These are phyloP conservation scores for Emys orbicularis DNA, from an alignment of 2,797 vertebrate genomes.

Conservation along the genomic window DNA sequence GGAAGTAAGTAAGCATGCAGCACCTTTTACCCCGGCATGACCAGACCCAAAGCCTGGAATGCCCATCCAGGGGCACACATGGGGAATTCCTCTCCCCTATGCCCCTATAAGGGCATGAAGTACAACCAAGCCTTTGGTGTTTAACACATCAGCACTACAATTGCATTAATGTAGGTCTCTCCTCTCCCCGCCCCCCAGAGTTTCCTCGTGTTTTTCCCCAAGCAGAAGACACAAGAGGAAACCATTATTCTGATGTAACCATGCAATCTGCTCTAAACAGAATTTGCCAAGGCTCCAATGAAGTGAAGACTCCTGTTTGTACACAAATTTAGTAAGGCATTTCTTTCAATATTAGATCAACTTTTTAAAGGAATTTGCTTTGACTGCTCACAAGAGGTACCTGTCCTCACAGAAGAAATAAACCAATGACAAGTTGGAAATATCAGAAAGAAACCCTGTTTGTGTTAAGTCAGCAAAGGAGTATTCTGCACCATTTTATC, in stretches of 20 bases:
- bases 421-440: neutral
- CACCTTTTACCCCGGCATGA: neutral
- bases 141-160: neutral
- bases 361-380: neutral
- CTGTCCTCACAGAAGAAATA: neutral
- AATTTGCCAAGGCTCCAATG: neutral
- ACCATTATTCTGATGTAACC: neutral
- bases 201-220: neutral
- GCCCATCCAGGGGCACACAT: neutral
- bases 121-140: neutral
- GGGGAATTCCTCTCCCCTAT: neutral
- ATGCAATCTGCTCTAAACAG: neutral
- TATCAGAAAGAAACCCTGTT: neutral
- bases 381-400: neutral
- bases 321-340: neutral
- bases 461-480: neutral
- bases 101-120: neutral
- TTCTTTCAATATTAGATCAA: slow-evolving; percentile 3
- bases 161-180: neutral
- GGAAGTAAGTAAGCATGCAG: neutral
- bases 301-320: neutral
- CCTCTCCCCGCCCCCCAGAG: neutral
- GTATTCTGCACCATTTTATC: accelerated
- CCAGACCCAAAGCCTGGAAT: neutral
- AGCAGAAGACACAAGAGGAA: neutral